Percentiles rank a stretch among this genome's conserved stretches.
These are phyloP conservation scores for Orthonychiurus folsomi DNA, from an alignment of 2,888 invertebrate genomes.

Conservation along the genomic window DNA sequence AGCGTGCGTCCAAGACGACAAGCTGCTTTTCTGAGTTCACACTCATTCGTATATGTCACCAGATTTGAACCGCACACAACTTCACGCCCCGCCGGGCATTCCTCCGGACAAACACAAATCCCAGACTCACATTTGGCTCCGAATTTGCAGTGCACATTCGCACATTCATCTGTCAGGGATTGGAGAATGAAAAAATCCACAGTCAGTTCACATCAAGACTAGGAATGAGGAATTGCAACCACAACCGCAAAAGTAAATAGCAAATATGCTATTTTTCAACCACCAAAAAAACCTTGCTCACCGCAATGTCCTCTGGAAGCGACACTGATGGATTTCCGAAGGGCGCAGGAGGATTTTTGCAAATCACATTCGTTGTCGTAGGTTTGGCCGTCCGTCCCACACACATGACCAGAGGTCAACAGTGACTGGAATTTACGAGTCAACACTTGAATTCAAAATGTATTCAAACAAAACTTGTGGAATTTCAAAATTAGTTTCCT, in stretches of 20 bases:
- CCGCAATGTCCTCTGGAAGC: constrained; percentile 78
- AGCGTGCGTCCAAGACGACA: constrained; percentile 52
- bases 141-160: constrained; percentile 66
- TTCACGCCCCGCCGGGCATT: constrained; percentile 55
- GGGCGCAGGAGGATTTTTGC: constrained; percentile 66
- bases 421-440: too few species aligned
- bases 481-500: background rate
- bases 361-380: constrained; percentile 80
- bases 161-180: constrained; percentile 72
- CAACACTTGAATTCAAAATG: background rate
- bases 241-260: background rate
- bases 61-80: constrained; percentile 76
- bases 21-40: constrained; percentile 69
- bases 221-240: too few species aligned
- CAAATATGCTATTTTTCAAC: too few species aligned
- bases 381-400: constrained; percentile 77
- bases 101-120: constrained; percentile 72
- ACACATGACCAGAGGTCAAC: constrained; percentile 52
- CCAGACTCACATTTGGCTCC: constrained; percentile 76
- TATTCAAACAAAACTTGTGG: too few species aligned
- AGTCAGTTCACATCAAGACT: too few species aligned
- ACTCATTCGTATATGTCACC: constrained; percentile 72
- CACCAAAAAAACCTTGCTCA: constrained; percentile 56
- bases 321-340: constrained; percentile 59
- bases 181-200: too few species aligned